Evolutionary conservation across 2,113 vertebrate species (phyloP), one percentile per base, ranked within the genome.

Genomic region (Bombycilla garrulus): DNA sequence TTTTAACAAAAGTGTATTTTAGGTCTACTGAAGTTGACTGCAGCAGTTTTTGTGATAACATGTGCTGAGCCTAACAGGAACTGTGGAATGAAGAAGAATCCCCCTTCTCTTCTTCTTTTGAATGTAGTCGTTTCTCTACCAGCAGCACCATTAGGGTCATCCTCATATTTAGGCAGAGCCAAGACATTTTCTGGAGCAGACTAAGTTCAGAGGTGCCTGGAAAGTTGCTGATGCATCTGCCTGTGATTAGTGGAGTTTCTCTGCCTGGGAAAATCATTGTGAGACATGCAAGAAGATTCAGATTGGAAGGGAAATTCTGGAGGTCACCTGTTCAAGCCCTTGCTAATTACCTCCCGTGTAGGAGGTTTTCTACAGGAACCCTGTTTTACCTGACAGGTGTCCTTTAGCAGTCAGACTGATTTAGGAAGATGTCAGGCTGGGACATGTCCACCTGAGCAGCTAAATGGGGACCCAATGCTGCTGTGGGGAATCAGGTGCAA

Each of bases 281-380:
- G 2, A 50, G 38, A 54, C 54, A 58, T 24, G 6, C 18, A 60
- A 15, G 35, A 66, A 71, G 33, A 24, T 51, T 50, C 77, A 58
- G 22, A 6, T 9, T 62, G 47, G 51, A 74, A 74, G 8, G 19
- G 16, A 76, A 64, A 45, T 33, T 61, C 47, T 71, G 15, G 19
- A 47, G 5, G 2, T 45, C 2, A 0, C 25, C 11, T 38, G 16
- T 36, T 64, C 2, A 0, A 81, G 9, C 20, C 8, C 15, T 78
- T 71, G 56, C 3, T 73, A 15, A 36, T 26, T 50, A 15, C 53
- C 9, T 60, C n/a, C 45, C 36, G 7, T 20, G 33, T 25, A 21
- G 17, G 3, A 21, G 25, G 14, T 28, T 40, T 79, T 48, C 18
- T 50, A 1, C 33, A 56, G 29, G n/a, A 65, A 1, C 17, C 5